Evolutionary conservation across 2,888 invertebrate species (phyloP).

Genomic region (Lathronympha strigana): DNA sequence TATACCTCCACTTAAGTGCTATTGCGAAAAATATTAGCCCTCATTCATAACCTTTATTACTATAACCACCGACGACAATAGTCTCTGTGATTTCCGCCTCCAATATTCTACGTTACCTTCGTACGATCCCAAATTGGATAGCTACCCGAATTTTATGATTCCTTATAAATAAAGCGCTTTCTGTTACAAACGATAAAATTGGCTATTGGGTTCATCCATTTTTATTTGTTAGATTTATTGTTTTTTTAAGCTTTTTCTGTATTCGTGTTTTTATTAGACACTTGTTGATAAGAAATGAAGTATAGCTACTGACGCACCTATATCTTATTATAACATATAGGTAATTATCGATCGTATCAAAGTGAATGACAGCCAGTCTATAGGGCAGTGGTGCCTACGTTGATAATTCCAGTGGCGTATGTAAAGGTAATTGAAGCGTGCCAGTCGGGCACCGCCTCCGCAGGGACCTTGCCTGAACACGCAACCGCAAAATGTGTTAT

Average conservation of each 20-base stretch:
- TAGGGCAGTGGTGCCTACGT: slow-evolving; percentile 55
- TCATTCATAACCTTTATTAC: slow-evolving; percentile 39
- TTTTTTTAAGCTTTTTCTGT: slow-evolving; percentile 33
- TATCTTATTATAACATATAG: neutral
- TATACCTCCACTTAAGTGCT: slow-evolving; percentile 6
- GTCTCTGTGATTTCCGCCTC: slow-evolving; percentile 46
- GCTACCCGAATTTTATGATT: slow-evolving; percentile 43
- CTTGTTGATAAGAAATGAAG: slow-evolving; percentile 23
- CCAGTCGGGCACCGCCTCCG: slow-evolving; percentile 62
- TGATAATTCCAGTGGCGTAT: slow-evolving; percentile 66
- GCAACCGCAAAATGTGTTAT: slow-evolving; percentile 39
- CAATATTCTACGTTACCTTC: slow-evolving; percentile 46
- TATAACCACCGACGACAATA: slow-evolving; percentile 44
- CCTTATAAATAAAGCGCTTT: slow-evolving; percentile 43
- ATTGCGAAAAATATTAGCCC: slow-evolving; percentile 6
- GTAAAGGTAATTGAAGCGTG: slow-evolving; percentile 73
- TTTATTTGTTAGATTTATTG: slow-evolving; percentile 40
- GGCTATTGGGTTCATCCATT: slow-evolving; percentile 37
- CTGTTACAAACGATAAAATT: slow-evolving; percentile 39
- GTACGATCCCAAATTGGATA: slow-evolving; percentile 44
- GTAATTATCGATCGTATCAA: slow-evolving; percentile 51
- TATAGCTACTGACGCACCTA: neutral
- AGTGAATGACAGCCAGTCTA: slow-evolving; percentile 60
- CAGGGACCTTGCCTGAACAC: slow-evolving; percentile 54
- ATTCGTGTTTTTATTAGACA: slow-evolving; percentile 30